phyloP scores from a whole-genome alignment of 2,888 invertebrate species.

The Unio delphinus region DNA sequence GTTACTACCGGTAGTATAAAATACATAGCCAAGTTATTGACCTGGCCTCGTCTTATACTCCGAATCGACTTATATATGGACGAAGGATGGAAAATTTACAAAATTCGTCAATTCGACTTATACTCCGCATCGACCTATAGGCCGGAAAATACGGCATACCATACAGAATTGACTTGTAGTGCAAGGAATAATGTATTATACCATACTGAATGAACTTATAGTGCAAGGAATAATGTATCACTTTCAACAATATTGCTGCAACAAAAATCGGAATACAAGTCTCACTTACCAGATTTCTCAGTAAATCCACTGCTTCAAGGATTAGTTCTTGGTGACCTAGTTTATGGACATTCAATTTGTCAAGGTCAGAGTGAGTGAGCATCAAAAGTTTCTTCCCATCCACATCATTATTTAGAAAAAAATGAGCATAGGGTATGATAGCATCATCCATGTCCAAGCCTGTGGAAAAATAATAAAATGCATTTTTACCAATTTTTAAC shows the following conservation, averaged over 20 bases:
- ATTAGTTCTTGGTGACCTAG: slow-evolving; percentile 95
- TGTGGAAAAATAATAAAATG: slow-evolving; percentile 65
- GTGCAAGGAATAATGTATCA: slow-evolving; percentile 1
- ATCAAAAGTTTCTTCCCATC: slow-evolving; percentile 87
- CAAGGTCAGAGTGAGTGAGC: slow-evolving; percentile 89
- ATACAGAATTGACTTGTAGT: not conserved
- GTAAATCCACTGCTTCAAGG: slow-evolving; percentile 91
- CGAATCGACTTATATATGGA: too few species aligned
- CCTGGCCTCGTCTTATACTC: too few species aligned
- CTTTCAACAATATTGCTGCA: not conserved
- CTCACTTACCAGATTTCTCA: slow-evolving; percentile 86
- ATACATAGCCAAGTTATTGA: too few species aligned
- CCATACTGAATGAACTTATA: not conserved
- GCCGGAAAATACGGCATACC: too few species aligned
- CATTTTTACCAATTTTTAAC: too few species aligned
- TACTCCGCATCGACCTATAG: too few species aligned
- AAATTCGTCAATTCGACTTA: too few species aligned
- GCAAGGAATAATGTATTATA: not conserved
- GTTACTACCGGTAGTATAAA: too few species aligned
- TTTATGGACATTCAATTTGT: slow-evolving; percentile 86
- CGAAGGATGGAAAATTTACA: too few species aligned
- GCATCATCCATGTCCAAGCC: slow-evolving; percentile 86
- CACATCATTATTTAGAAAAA: slow-evolving; percentile 85
- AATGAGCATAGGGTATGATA: slow-evolving; percentile 85
- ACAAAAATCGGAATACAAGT: not conserved